These are phyloP conservation scores for Pissodes strobi DNA, from an alignment of 1,140 invertebrate genomes.

Conservation along the genomic window DNA sequence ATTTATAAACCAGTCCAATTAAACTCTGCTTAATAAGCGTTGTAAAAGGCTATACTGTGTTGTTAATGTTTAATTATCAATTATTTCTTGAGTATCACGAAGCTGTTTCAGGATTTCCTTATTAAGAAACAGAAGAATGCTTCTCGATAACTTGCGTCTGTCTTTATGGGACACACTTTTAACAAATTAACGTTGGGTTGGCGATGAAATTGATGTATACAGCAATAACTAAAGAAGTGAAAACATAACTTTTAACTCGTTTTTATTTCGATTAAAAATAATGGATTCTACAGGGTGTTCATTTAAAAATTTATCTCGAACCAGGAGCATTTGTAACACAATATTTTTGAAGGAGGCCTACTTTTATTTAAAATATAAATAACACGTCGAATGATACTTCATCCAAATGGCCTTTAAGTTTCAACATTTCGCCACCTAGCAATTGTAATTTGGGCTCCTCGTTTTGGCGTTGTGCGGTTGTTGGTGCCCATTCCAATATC, in stretches of 20 bases:
- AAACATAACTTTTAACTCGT: constrained; percentile 9
- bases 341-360: too few relatives aligned
- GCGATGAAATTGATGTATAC: constrained; percentile 11
- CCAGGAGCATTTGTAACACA: too few relatives aligned
- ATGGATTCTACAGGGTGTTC: too few relatives aligned
- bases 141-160: constrained; percentile 29
- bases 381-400: too few relatives aligned
- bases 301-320: too few relatives aligned
- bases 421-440: too few relatives aligned
- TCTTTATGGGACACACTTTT: constrained; percentile 22
- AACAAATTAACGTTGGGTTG: constrained; percentile 9
- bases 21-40: constrained; percentile 34
- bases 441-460: too few relatives aligned
- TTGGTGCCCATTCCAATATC: too few relatives aligned
- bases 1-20: constrained; percentile 41
- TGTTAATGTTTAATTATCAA: constrained; percentile 41
- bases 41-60: constrained; percentile 36
- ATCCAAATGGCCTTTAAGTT: too few relatives aligned
- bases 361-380: too few relatives aligned
- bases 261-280: not conserved
- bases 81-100: constrained; percentile 34
- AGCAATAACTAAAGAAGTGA: not conserved
- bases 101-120: constrained; percentile 33
- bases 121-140: constrained; percentile 30
- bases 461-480: too few relatives aligned